Conservation (phyloP, 2,113 vertebrate genomes). For the Emberiza fucata region DNA sequence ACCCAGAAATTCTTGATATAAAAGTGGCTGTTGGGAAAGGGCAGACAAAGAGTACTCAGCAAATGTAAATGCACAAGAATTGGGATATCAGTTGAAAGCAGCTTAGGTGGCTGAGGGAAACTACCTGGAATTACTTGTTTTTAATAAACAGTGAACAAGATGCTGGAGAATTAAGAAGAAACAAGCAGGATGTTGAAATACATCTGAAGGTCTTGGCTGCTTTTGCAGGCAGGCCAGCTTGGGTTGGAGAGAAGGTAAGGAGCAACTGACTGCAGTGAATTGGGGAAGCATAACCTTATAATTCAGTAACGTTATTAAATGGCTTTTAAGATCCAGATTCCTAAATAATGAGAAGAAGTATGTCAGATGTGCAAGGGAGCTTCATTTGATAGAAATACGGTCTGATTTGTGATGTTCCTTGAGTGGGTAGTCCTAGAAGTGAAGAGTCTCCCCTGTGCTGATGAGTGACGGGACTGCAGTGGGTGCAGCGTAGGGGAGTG, state of each 20-base stretch:
- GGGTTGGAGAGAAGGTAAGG: neutral
- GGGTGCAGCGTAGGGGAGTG: neutral
- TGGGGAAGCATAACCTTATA: neutral
- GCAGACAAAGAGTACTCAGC: neutral
- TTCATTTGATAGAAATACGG: fast-evolving
- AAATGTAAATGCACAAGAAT: neutral
- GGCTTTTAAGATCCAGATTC: neutral
- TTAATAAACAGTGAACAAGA: neutral
- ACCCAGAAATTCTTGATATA: neutral
- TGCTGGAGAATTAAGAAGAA: neutral
- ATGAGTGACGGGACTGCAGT: neutral
- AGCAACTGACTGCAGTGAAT: neutral
- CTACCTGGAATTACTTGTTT: neutral
- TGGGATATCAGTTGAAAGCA: neutral
- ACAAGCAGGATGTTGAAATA: neutral
- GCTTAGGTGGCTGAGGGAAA: neutral
- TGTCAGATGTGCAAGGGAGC: fast-evolving
- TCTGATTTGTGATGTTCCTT: neutral
- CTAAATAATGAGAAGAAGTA: neutral
- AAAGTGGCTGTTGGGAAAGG: neutral
- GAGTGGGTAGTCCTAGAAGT: neutral
- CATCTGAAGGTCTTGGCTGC: neutral
- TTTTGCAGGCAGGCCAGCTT: neutral
- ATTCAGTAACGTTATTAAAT: neutral
- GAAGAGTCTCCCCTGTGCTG: neutral